Evolutionary conservation across 2,113 vertebrate species (phyloP), one percentile per base, ranked within the genome.

Genomic region (Brachirus orientalis): DNA sequence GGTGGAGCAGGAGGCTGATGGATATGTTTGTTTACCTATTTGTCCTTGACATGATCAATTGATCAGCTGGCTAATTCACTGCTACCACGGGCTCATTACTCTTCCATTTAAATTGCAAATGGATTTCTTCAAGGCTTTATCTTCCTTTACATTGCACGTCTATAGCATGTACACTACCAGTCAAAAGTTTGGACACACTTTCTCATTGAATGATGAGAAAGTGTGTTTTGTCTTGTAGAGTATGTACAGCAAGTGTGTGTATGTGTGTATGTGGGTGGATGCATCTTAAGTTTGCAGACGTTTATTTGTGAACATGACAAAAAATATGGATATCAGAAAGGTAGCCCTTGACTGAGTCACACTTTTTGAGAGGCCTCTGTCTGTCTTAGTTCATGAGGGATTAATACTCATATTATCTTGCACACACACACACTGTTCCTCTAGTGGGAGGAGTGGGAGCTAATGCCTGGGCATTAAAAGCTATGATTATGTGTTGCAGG

Each of bases 21-120:
- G 84, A 86, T 78, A 87, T 92, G 92, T 94, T 94, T 96, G 93
- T 93, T 95, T 95, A 92, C 86, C 89, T 90, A 92, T 93, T 92
- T 90, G 90, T 91, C 80, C 88, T 85, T 88, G 89, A 92, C 90
- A 88, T 93, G 91, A 94, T 95, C 93, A 93, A 92, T 94, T 94
- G 92, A 94, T 94, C 91, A 93, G 90, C 88, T 86, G 77, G 85
- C 83, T 90, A 92, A 94, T 94, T 93, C 90, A 90, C 92, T 90
- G 91, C 91, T 94, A 94, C 93, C 90, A 85, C 79, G 91, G 92
- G 91, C 87, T 90, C 91, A 91, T 93, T 93, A 91, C 88, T 91
- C 92, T 92, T 87, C 86, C 89, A 90, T 93, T 91, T 93, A 93
- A 91, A 94, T 93, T 91, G 89, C 90, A 88, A 92, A 93, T 93